Evolutionary conservation across 64 coral and sea anemone species (phyloP), one percentile per base, ranked within the genome.

Genomic region (Hydrozoanthus tunicans): DNA sequence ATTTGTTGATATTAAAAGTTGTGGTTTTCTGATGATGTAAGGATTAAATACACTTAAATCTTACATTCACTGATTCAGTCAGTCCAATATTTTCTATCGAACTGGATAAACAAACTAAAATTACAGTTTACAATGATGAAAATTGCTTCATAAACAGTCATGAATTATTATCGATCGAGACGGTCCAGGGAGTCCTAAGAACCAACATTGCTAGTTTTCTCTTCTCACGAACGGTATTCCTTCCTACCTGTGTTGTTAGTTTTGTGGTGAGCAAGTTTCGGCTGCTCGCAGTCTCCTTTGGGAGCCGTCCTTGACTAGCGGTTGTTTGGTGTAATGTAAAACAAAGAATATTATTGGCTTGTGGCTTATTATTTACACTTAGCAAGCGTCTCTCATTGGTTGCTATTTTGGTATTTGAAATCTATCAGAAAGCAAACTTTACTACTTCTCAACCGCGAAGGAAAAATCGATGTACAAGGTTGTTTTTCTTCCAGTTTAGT

Each of bases 341-440:
- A 88, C 69, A 88, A 88, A 75, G 84, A 88, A 75, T 4, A 9
- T 88, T 12, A 88, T 88, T 88, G 69, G 84, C 74, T 73, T 88
- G 84, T 69, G 84, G 84, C 60, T 56, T 14, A 13, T 11, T 88
- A 88, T 88, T 88, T 88, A 88, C 84, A 88, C 27, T 88, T 7
- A 88, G 13, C 9, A 26, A 20, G n/a, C 55, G 69, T 11, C n/a
- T 57, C 54, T 24, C 24, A 88, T 88, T 88, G 84, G 84, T 59
- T 3, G 84, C 84, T 88, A 88, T 88, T 88, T 88, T 88, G 58
- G 69, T 43, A 56, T 32, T 72, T 88, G 84, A 88, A 88, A 88
- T 88, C 55, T 88, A 88, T 88, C 69, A 88, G 56, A 88, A 58
- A 55, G 69, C 69, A 74, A 86, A 26, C 69, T 67, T 58, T 58